Evolutionary conservation across 1,140 invertebrate genomes (phyloP), one percentile per base, ranked within the genome.

Genomic region (Daktulosphaira vitifoliae): DNA sequence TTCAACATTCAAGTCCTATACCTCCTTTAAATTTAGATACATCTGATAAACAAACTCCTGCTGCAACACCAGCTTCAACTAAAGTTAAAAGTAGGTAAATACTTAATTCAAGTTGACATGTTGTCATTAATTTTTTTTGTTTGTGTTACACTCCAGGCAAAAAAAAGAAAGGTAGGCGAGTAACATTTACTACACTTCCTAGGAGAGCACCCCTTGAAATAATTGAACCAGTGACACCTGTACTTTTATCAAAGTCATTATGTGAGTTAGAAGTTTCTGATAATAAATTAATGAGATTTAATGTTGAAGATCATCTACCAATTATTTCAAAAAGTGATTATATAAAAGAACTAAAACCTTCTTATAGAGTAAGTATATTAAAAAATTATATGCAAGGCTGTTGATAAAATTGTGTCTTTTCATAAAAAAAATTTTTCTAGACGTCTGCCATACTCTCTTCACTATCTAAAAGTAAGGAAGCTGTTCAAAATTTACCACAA

Each of bases 1-100:
- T 83, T 76, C 86, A 91, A 74, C 89, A 92, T 73, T 84, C 88
- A 68, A 77, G 77, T 44, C 73, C 72, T 69, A 77, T 76, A 42
- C 73, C 72, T 33, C 71, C 62, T 72, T 73, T 68, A 16, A 16
- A 25, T 18, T 29, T 38, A 7, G 64, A 33, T 6, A 37, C 51
- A 13, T 20, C 49, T 6, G 29, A 16, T 38, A 54, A 54, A 48
- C 13, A 62, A 51, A 25, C 42, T 25, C 13, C 25, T 37, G 22
- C 50, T 37, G 29, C 39, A n/a, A 23, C 48, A 15, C 18, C 67
- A 25, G 26, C 29, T 2, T 18, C 51, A 8, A 53, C 26, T 9
- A 68, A 66, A 54, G 1, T 20, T 11, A 53, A 66, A 29, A 53
- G 65, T 66, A 65, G 15, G 13, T 18, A 22, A 38, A 42, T 18